phyloP scores from a whole-genome alignment of 37 sponge, comb jelly and placozoan genomes.

The Chondrosia reniformis region DNA sequence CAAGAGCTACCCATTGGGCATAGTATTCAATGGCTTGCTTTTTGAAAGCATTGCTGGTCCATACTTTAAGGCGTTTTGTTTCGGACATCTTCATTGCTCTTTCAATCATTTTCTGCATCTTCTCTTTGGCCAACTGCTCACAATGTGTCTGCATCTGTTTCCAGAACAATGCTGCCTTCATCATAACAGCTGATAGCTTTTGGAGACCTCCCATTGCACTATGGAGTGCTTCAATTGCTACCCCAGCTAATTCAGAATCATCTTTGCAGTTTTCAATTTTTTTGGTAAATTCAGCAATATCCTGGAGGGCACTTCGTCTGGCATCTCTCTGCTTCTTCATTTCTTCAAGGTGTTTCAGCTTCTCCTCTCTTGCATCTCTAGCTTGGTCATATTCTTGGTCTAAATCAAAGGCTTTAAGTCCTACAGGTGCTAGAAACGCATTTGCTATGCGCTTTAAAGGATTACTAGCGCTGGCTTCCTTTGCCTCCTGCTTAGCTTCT shows the following conservation, averaged over 20 bases:
- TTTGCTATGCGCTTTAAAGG: background rate
- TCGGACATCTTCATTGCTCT: constrained; percentile 30
- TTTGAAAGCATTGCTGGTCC: constrained; percentile 41
- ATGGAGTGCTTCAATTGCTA: constrained; percentile 41
- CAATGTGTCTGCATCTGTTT: constrained; percentile 55
- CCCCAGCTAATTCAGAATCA: constrained; percentile 27
- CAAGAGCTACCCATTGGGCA: constrained; percentile 62
- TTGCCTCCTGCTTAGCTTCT: background rate
- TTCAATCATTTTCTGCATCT: constrained; percentile 27
- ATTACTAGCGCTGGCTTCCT: background rate
- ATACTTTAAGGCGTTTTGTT: constrained; percentile 33
- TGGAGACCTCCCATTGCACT: constrained; percentile 48
- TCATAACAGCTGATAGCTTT: constrained; percentile 56
- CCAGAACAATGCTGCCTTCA: constrained; percentile 63
- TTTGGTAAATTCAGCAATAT: constrained; percentile 21
- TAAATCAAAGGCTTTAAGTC: background rate
- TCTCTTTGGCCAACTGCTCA: constrained; percentile 5
- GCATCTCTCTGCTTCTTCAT: constrained; percentile 4
- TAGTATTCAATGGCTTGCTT: constrained; percentile 37
- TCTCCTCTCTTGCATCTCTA: background rate
- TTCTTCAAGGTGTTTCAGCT: constrained; percentile 8
- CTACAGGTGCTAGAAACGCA: background rate
- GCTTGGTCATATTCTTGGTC: background rate
- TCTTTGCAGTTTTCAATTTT: constrained; percentile 15
- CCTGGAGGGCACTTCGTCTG: constrained; percentile 22